A percentile compares a stretch with the other conserved stretches of the same genome.
Evolutionary conservation across 2,888 invertebrate genomes (phyloP).

Genomic region (Pseudanteris insignis): DNA sequence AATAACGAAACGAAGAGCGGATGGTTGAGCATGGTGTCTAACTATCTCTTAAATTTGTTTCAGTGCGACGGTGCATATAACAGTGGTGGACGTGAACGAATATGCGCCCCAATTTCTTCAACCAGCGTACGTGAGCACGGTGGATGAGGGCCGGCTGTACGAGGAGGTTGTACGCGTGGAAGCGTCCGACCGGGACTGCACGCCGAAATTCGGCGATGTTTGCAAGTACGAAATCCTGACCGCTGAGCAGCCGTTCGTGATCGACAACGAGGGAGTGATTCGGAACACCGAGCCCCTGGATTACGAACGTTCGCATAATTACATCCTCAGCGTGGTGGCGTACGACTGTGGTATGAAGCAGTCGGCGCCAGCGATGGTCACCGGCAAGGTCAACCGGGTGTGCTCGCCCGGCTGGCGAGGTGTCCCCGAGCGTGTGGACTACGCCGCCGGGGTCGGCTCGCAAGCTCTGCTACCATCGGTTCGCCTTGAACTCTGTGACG

Average conservation of each 20-base stretch:
- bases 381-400: slow-evolving; percentile 82
- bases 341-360: slow-evolving; percentile 97
- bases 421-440: slow-evolving; percentile 85
- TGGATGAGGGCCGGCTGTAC: slow-evolving; percentile 90
- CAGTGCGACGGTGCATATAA: slow-evolving; percentile 93
- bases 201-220: slow-evolving; percentile 93
- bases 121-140: slow-evolving; percentile 87
- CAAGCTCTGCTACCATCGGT: slow-evolving; percentile 85
- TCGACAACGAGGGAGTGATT: slow-evolving; percentile 91
- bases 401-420: slow-evolving; percentile 70
- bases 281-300: slow-evolving; percentile 93
- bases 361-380: slow-evolving; percentile 94
- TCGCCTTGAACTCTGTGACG: slow-evolving; percentile 73
- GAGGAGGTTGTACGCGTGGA: slow-evolving; percentile 91
- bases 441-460: slow-evolving; percentile 80
- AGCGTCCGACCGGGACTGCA: slow-evolving; percentile 93
- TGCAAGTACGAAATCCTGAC: slow-evolving; percentile 98
- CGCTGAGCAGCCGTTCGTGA: slow-evolving; percentile 87
- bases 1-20: no score
- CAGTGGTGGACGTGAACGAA: slow-evolving; percentile 95
- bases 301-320: slow-evolving; percentile 92
- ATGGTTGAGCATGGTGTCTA: no score
- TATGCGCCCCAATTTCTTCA: slow-evolving; percentile 92
- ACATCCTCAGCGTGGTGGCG: slow-evolving; percentile 95
- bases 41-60: slow-evolving; percentile 51